Conservation (phyloP, 2,888 invertebrate species). For the Agrochola lychnidis region DNA sequence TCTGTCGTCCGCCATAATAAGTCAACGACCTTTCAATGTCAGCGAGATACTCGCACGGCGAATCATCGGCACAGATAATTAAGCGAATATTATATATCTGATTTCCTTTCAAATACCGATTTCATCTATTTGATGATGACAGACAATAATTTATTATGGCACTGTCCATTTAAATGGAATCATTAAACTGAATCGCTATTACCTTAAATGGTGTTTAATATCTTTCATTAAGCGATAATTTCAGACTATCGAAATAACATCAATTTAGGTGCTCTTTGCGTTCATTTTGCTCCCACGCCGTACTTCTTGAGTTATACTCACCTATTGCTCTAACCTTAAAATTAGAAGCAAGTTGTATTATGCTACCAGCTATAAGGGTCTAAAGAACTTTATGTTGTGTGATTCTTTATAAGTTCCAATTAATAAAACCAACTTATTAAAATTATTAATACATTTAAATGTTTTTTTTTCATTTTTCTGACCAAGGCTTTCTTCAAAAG, state of each 20-base stretch:
- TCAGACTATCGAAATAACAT: constrained; percentile 71
- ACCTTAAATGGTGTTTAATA: constrained; percentile 74
- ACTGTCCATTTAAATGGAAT: constrained; percentile 69
- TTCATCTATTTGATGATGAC: constrained; percentile 72
- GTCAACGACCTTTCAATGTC: constrained; percentile 89
- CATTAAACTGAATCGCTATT: constrained; percentile 70
- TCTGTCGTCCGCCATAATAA: constrained; percentile 78
- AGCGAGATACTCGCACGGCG: constrained; percentile 78
- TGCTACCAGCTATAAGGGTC: background rate
- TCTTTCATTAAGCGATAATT: constrained; percentile 71
- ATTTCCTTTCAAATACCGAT: constrained; percentile 73
- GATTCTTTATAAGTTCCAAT: background rate
- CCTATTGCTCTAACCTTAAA: constrained; percentile 14
- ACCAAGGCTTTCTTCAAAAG: constrained; percentile 61
- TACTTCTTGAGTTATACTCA: constrained; percentile 38
- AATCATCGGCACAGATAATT: constrained; percentile 80
- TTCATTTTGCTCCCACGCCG: constrained; percentile 72
- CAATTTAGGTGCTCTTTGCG: constrained; percentile 67
- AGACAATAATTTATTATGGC: constrained; percentile 72
- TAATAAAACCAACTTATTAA: background rate
- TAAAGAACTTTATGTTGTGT: background rate
- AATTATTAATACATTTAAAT: background rate
- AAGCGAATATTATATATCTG: constrained; percentile 75
- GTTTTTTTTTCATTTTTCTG: background rate
- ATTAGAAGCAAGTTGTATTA: background rate